Percentiles rank a stretch among this genome's conserved stretches.
phyloP scores from a whole-genome alignment of 1,140 invertebrate species.

The Antheraea mylitta region DNA sequence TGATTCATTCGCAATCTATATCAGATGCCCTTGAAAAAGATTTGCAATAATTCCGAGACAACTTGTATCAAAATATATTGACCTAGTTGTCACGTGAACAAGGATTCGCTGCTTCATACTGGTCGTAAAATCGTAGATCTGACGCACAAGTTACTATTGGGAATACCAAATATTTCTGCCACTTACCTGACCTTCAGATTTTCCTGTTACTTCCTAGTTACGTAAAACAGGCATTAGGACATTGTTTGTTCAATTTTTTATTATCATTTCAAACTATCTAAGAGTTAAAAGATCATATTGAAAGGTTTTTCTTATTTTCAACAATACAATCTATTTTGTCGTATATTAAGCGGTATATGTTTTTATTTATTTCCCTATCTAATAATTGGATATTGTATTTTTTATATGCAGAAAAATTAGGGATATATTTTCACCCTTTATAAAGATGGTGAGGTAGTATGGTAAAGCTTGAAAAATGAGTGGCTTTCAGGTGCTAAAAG shows the following conservation, averaged over 20 bases:
- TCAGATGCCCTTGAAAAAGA: neutral
- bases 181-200: conserved; percentile 4
- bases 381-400: too few species aligned
- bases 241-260: neutral
- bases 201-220: neutral
- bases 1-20: neutral
- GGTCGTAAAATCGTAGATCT: neutral
- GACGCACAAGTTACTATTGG: neutral
- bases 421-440: too few species aligned
- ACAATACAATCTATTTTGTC: neutral
- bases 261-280: neutral
- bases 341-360: too few species aligned
- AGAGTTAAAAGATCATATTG: neutral
- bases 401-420: too few species aligned
- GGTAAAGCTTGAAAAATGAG: too few species aligned
- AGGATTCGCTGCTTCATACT: neutral
- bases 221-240: neutral
- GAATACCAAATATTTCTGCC: conserved; percentile 4
- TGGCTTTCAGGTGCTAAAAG: too few species aligned
- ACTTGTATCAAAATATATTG: neutral
- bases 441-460: too few species aligned
- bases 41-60: neutral
- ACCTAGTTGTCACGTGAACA: too few species aligned
- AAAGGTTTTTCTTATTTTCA: neutral
- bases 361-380: too few species aligned